Base-by-base conservation (phyloP, 2,797 vertebrate species). In the Microctenopoma lineatum region DNA sequence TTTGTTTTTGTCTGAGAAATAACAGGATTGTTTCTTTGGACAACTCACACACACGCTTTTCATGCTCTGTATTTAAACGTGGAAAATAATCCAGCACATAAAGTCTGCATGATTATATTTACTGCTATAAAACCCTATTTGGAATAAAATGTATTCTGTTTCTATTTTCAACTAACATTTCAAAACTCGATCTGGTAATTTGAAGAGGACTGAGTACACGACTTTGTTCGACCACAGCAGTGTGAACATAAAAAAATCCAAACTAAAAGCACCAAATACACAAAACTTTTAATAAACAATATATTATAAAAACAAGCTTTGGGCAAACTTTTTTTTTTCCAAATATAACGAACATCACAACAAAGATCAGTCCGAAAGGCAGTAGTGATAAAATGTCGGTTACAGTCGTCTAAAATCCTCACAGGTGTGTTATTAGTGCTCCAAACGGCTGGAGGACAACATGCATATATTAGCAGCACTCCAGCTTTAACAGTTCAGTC, bases 261-360 rank as follows among this genome's bases (percentile, higher is more conserved):
- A 14, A 15, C 1, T 38, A 39, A 45, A 67, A 34, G 21, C 36
- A 62, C 14, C 44, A 4, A 72, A 52, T 60, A 52, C 13, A 70
- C 45, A 82, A 56, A 14, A 66, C n/a, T 16, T 91, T 91, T 88
- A 88, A 84, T 90, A 57, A 50, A 45, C 44, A 45, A 8, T 44
- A 16, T 51, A 58, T 59, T 59, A 70, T 79, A 61, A 79, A 75
- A 73, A 50, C 9, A 70, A 64, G 46, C 39, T 50, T 25, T 72
- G 38, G 21, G 6, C 59, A 63, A 41, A 18, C 4, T 44, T 32
- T 0, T 71, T 81, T 84, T 77, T 66, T 45, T 75, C 81, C 60
- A 78, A 70, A 80, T 53, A 79, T 27, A 64, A 64, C 38, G 66
- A 50, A 60, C 39, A 56, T 12, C 26, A 60, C 62, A 73, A 21